Conservation (phyloP, 2,797 vertebrate species). For the Heliangelus exortis region DNA sequence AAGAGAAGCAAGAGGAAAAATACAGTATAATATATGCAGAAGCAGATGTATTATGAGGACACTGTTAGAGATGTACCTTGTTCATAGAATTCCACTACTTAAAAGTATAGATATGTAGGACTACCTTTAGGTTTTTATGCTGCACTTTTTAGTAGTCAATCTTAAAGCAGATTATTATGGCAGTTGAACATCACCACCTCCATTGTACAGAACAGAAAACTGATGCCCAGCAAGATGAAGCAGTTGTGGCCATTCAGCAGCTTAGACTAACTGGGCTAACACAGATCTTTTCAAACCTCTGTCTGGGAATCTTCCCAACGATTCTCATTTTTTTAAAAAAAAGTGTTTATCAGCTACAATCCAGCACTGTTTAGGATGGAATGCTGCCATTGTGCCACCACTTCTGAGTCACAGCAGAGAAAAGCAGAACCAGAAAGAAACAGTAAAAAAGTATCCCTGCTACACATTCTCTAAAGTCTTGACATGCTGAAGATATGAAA, state of each 20-base stretch:
- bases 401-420: background rate
- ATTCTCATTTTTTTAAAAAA: background rate
- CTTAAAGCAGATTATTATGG: background rate
- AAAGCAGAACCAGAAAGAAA: background rate
- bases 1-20: slow-evolving; percentile 14
- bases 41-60: background rate
- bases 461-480: background rate
- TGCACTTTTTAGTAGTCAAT: background rate
- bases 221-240: background rate
- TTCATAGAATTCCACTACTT: background rate
- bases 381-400: background rate
- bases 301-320: background rate
- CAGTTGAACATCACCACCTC: background rate
- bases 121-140: background rate
- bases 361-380: background rate
- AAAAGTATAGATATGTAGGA: background rate
- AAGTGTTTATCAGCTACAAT: fast-evolving
- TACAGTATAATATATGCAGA: slow-evolving; percentile 26
- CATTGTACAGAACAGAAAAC: background rate
- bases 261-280: background rate
- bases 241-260: background rate
- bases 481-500: background rate
- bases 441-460: background rate
- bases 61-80: background rate
- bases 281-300: background rate